phyloP scores from a whole-genome alignment of 2,797 vertebrate species.

The Capromys pilorides region DNA sequence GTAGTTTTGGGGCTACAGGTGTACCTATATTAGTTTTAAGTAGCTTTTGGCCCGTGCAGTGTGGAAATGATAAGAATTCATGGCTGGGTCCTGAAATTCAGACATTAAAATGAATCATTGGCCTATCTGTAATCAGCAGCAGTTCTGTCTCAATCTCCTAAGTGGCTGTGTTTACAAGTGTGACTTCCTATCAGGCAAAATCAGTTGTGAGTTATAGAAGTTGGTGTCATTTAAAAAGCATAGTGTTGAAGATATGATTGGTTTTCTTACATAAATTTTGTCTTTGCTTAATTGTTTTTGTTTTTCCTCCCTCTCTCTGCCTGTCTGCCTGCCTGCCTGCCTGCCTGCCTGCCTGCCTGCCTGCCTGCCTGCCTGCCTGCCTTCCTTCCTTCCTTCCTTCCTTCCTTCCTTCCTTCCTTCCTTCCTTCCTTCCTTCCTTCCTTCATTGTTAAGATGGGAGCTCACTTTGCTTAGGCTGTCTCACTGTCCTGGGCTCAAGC shows the following conservation, averaged over 20 bases:
- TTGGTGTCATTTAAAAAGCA: slow-evolving; percentile 22
- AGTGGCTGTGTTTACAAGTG: neutral
- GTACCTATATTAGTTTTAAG: neutral
- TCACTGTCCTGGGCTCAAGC: neutral
- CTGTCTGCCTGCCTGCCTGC: too few relatives aligned
- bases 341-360: too few relatives aligned
- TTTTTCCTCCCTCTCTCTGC: neutral
- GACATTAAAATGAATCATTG: neutral
- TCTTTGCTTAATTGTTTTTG: neutral
- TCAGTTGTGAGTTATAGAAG: neutral
- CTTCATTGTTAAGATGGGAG: neutral
- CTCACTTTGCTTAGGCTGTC: neutral
- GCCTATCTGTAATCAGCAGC: neutral
- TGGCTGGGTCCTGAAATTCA: neutral
- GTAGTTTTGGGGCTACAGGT: neutral
- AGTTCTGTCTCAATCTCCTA: neutral
- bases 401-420: too few relatives aligned
- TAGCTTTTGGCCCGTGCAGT: neutral
- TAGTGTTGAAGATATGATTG: neutral
- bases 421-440: neutral
- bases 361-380: too few relatives aligned
- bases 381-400: too few relatives aligned
- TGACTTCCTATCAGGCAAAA: neutral
- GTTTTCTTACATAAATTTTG: neutral
- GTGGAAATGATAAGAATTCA: neutral